A percentile compares a stretch with the other conserved stretches of the same genome.
Evolutionary conservation across 2,113 vertebrate genomes (phyloP).

Genomic region (Hydrochoerus hydrochaeris): DNA sequence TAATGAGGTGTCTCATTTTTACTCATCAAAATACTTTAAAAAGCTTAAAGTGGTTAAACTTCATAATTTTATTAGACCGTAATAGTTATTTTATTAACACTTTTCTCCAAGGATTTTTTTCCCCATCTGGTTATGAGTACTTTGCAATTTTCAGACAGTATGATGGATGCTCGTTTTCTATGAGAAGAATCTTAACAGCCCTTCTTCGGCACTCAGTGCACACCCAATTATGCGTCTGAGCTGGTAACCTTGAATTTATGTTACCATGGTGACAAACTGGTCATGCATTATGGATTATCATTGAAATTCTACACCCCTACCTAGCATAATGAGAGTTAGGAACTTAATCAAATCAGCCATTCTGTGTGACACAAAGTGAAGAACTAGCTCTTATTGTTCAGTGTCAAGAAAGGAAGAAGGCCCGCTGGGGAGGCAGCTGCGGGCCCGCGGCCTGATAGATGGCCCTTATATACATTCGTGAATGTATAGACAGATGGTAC

Average conservation of each 20-base stretch:
- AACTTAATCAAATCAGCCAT: slow-evolving; percentile 99
- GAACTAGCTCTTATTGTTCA: slow-evolving; percentile 96
- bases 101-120: slow-evolving; percentile 93
- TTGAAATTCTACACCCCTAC: slow-evolving; percentile 99
- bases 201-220: slow-evolving; percentile 96
- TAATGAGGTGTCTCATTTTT: slow-evolving; percentile 83
- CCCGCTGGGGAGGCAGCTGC: slow-evolving; percentile 95
- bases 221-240: slow-evolving; percentile 99
- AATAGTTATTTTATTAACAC: slow-evolving; percentile 91
- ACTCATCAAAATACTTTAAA: slow-evolving; percentile 83
- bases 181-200: slow-evolving; percentile 99
- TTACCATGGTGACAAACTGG: slow-evolving; percentile 99
- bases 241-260: slow-evolving; percentile 99
- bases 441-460: slow-evolving; percentile 95
- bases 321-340: slow-evolving; percentile 99
- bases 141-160: slow-evolving; percentile 95
- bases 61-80: slow-evolving; percentile 87
- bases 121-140: slow-evolving; percentile 94
- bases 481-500: slow-evolving; percentile 99
- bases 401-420: slow-evolving; percentile 90
- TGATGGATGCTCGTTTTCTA: slow-evolving; percentile 99
- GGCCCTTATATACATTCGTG: slow-evolving; percentile 96
- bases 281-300: slow-evolving; percentile 99
- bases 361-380: slow-evolving; percentile 99
- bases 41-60: slow-evolving; percentile 82